phyloP scores from a whole-genome alignment of 35 echinoderm and acorn worm genomes.

The Strongylocentrotus purpuratus region DNA sequence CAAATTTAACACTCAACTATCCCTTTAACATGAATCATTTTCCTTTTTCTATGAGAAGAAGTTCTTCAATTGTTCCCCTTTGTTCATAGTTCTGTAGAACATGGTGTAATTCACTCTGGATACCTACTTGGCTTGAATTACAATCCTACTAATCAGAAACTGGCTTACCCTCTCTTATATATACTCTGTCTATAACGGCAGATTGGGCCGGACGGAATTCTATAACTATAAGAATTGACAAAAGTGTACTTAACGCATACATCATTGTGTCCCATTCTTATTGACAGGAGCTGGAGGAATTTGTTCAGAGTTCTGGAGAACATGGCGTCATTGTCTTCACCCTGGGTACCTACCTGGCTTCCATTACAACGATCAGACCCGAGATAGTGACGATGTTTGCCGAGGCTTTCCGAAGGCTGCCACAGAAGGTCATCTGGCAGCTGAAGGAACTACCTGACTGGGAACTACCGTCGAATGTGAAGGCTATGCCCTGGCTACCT shows the following conservation, averaged over 20 bases:
- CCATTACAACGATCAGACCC: not conserved
- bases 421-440: slow-evolving; percentile 42
- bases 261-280: not conserved
- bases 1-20: too few species aligned
- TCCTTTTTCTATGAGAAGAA: too few species aligned
- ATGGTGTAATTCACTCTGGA: too few species aligned
- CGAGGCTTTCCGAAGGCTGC: slow-evolving; percentile 42
- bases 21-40: too few species aligned
- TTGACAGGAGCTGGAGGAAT: not conserved
- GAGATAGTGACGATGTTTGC: slow-evolving; percentile 38
- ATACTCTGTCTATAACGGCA: too few species aligned
- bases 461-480: slow-evolving; percentile 57
- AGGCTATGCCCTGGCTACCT: slow-evolving; percentile 55
- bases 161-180: too few species aligned
- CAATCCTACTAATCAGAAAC: too few species aligned
- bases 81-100: too few species aligned
- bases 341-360: slow-evolving; percentile 35
- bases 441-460: slow-evolving; percentile 30
- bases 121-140: too few species aligned
- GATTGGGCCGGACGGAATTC: too few species aligned
- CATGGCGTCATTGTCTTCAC: slow-evolving; percentile 27
- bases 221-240: not conserved
- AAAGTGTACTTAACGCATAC: not conserved
- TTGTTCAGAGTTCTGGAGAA: slow-evolving; percentile 20
- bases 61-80: too few species aligned